These are phyloP conservation scores for Heliothis subflexa DNA, from an alignment of 1,140 invertebrate genomes.

Conservation along the genomic window DNA sequence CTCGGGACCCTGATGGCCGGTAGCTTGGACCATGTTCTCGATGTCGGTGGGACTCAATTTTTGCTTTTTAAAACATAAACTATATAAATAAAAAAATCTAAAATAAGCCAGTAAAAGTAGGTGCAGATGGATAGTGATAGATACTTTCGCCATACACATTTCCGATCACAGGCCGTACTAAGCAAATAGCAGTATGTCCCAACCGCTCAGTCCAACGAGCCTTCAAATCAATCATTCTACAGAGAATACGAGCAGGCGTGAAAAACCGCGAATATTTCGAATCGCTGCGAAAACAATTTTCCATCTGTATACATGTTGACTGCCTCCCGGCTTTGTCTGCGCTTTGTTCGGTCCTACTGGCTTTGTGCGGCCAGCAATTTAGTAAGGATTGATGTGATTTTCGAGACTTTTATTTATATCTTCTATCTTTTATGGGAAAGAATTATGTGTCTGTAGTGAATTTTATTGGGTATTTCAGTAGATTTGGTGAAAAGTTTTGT, in stretches of 20 bases:
- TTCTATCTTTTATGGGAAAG: neutral
- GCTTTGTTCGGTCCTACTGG: neutral
- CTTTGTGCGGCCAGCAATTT: conserved; percentile 16
- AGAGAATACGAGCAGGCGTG: conserved; percentile 28
- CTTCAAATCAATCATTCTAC: conserved; percentile 47
- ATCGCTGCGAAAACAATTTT: conserved; percentile 39
- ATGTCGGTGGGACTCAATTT: no score
- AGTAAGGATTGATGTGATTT: conserved; percentile 13
- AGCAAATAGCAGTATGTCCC: neutral
- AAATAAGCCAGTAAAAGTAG: no score
- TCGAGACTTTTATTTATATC: neutral
- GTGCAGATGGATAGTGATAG: neutral
- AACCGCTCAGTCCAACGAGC: conserved; percentile 15
- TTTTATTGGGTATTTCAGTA: neutral
- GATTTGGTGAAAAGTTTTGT: no score
- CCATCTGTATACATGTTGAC: neutral
- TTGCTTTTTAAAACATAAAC: no score
- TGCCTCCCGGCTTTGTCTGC: conserved; percentile 4
- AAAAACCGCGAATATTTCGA: conserved; percentile 20
- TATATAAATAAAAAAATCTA: no score
- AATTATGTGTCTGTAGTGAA: neutral
- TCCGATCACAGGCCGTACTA: no score
- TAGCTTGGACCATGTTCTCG: no score
- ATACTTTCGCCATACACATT: neutral
- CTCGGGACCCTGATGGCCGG: no score